These are phyloP conservation scores for Coranthus polyacanthus DNA, from an alignment of 2,797 vertebrate genomes.

Conservation along the genomic window DNA sequence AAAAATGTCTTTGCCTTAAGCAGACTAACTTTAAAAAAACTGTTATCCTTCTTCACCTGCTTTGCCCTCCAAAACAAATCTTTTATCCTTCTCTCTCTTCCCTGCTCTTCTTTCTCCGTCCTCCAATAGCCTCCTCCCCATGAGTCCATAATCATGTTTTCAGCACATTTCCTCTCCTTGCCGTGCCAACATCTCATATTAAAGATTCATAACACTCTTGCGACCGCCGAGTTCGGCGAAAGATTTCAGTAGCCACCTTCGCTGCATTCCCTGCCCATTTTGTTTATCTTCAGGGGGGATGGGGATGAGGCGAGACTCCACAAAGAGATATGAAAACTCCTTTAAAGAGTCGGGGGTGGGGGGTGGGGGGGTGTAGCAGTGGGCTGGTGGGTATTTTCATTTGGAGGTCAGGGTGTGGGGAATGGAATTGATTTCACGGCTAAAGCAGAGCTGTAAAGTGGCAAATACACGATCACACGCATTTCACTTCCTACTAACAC, in stretches of 20 bases:
- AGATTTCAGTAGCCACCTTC: constrained; percentile 63
- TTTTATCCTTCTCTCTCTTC: constrained; percentile 37
- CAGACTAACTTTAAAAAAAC: constrained; percentile 22
- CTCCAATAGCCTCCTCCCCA: constrained; percentile 55
- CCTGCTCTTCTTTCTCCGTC: constrained; percentile 41
- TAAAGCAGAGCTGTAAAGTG: constrained; percentile 35
- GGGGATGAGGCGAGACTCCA: constrained; percentile 14
- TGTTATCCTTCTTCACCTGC: constrained; percentile 23
- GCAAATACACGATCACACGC: constrained; percentile 23
- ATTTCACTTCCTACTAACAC: constrained; percentile 12
- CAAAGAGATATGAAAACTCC: constrained; percentile 48
- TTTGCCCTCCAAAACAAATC: constrained; percentile 64
- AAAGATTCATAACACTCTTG: constrained; percentile 77
- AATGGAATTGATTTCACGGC: constrained; percentile 66
- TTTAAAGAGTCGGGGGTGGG: constrained; percentile 31
- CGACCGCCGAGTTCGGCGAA: constrained; percentile 63
- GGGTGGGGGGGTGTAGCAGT: constrained; percentile 9
- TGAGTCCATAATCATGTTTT: constrained; percentile 77
- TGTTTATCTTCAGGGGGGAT: constrained; percentile 50
- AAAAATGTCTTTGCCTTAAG: constrained; percentile 37
- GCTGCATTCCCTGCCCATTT: constrained; percentile 40
- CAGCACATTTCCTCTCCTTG: constrained; percentile 76
- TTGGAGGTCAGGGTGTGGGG: constrained; percentile 53
- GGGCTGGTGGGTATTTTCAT: constrained; percentile 53
- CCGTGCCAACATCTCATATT: constrained; percentile 68